A percentile compares a stretch with the other conserved stretches of the same genome.
phyloP scores from a whole-genome alignment of 2,797 vertebrate species.

The Toxotes lorentzi region DNA sequence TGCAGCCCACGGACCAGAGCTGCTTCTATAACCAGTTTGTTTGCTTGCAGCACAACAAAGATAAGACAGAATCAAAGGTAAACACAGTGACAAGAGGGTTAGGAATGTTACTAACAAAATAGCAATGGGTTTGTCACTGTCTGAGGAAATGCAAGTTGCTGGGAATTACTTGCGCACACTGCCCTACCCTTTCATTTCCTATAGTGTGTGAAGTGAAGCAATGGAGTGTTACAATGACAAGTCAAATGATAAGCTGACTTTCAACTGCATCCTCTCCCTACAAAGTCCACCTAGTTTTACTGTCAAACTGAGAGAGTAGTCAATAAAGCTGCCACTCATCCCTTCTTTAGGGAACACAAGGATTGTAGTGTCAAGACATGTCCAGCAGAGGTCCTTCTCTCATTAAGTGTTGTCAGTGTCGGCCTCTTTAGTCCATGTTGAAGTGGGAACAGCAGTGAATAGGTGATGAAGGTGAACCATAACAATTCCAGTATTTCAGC shows the following conservation, averaged over 20 bases:
- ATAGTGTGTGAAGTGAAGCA: constrained; percentile 15
- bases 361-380: constrained; percentile 59
- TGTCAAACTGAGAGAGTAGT: background rate
- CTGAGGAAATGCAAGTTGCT: constrained; percentile 49
- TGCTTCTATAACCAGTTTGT: constrained; percentile 80
- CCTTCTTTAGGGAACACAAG: background rate
- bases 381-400: constrained; percentile 87
- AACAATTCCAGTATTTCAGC: constrained; percentile 43
- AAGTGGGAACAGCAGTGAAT: constrained; percentile 43
- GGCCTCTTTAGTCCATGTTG: constrained; percentile 19
- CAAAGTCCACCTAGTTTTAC: background rate
- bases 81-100: constrained; percentile 41
- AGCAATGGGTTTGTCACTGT: constrained; percentile 41
- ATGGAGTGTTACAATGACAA: constrained; percentile 17
- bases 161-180: constrained; percentile 19
- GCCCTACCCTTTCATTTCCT: constrained; percentile 35
- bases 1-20: constrained; percentile 79
- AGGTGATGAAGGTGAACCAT: constrained; percentile 45
- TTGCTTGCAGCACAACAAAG: constrained; percentile 66
- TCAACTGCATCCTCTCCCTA: background rate
- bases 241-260: background rate
- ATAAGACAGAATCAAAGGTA: constrained; percentile 63
- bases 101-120: constrained; percentile 44
- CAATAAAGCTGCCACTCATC: constrained; percentile 20
- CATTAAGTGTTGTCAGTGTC: constrained; percentile 66